These are phyloP conservation scores for Megaustenia siamemsis DNA, from an alignment of 2,888 invertebrate species.

Conservation along the genomic window DNA sequence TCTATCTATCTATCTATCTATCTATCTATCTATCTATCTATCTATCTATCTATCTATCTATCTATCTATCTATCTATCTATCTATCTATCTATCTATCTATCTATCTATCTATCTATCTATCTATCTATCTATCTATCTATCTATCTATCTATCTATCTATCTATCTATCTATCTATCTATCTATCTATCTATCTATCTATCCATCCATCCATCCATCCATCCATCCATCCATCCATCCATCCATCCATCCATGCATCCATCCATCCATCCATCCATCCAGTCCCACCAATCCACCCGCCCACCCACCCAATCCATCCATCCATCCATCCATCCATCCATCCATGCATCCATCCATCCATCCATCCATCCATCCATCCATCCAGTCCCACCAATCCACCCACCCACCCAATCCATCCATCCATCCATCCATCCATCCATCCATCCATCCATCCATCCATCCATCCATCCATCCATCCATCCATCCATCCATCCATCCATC, in stretches of 20 bases:
- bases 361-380: constrained; percentile 6
- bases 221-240: background rate
- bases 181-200: constrained; percentile 18
- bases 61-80: constrained; percentile 22
- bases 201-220: background rate
- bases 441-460: constrained; percentile 9
- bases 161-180: constrained; percentile 15
- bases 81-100: constrained; percentile 13
- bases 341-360: constrained; percentile 2
- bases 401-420: background rate
- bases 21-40: constrained; percentile 22
- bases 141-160: background rate
- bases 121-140: background rate
- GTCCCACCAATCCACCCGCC: background rate
- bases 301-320: background rate
- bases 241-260: background rate
- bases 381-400: too few relatives aligned
- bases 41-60: constrained; percentile 22
- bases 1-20: constrained; percentile 10
- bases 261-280: background rate
- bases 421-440: constrained; percentile 1
- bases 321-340: constrained; percentile 2
- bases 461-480: background rate
- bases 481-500: background rate
- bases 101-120: background rate